phyloP scores from a whole-genome alignment of 2,888 invertebrate genomes.

The Hypomecis atomaria region DNA sequence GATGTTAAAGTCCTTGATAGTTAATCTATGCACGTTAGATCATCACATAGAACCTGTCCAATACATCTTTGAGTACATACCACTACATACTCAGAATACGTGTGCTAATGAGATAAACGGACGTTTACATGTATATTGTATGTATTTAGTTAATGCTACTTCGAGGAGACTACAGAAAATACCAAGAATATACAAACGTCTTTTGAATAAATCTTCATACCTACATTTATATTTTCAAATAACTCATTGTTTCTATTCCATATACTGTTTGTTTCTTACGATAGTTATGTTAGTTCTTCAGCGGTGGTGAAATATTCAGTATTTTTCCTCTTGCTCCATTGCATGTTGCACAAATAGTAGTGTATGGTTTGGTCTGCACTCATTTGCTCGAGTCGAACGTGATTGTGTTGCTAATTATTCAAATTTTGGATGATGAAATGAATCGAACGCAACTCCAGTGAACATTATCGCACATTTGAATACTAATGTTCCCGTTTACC shows the following conservation, averaged over 20 bases:
- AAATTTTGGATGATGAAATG: slow-evolving; percentile 39
- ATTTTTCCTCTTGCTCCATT: slow-evolving; percentile 36
- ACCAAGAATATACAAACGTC: slow-evolving; percentile 10
- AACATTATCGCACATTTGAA: slow-evolving; percentile 15
- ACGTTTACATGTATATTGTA: slow-evolving; percentile 37
- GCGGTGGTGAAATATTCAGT: slow-evolving; percentile 3
- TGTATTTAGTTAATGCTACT: slow-evolving; percentile 29
- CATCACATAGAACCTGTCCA: slow-evolving; percentile 71
- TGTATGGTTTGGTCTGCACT: slow-evolving; percentile 35
- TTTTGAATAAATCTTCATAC: background rate
- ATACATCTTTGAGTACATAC: slow-evolving; percentile 58
- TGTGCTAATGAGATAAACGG: slow-evolving; percentile 45
- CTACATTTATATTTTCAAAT: background rate
- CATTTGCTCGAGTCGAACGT: slow-evolving; percentile 38
- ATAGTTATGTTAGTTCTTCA: background rate
- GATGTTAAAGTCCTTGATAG: slow-evolving; percentile 57
- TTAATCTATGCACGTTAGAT: slow-evolving; percentile 76
- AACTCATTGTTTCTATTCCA: too few relatives aligned
- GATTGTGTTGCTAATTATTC: slow-evolving; percentile 41
- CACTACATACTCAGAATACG: slow-evolving; percentile 50
- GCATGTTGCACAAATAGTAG: slow-evolving; percentile 33
- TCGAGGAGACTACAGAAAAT: slow-evolving; percentile 16
- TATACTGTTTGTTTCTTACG: background rate
- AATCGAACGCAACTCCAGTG: slow-evolving; percentile 18
- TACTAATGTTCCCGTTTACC: slow-evolving; percentile 16